Evolutionary conservation across 2,113 vertebrate genomes (phyloP), one percentile per base, ranked within the genome.

Genomic region (Rhinolophus ferrumequinum): DNA sequence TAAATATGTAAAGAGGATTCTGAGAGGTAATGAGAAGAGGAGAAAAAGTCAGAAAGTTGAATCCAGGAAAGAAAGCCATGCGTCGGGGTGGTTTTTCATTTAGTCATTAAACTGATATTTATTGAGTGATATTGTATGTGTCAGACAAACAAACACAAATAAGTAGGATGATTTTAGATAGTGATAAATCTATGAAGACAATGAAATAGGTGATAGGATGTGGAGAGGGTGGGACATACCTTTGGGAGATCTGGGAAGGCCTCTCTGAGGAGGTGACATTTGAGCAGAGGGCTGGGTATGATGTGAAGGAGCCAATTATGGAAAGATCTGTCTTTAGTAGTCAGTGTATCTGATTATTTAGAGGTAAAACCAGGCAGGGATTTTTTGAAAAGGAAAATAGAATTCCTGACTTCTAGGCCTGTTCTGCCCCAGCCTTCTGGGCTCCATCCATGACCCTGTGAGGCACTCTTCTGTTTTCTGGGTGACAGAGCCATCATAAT

Each of bases 81-180:
- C 9, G 0, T n/a, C 67, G 41, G 28, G 60, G n/a, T 77, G 50
- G 41, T 47, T 93, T 93, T 72, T 38, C 81, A 69, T 76, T 60
- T 79, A 80, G 73, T 96, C 62, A 60, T 86, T 75, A 69, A 72
- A 73, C 18, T 81, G n/a, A 3, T 85, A 85, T 88, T 88, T 93
- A 67, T 22, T 41, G 12, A n/a, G 50, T 81, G 54, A 12, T 77
- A 35, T 5, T 92, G 38, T 38, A 3, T 44, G 16, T 60, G 52
- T 89, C 38, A 62, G 60, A 75, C 19, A 75, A 62, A 70, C 33
- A 38, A 38, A 76, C 16, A 21, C 11, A n/a, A 21, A 81, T 4
- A 58, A 72, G 12, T 19, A 41, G 44, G 85, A 38, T 83, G 90
- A 83, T 60, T 87, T 93, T 30, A 73, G 82, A 38, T 22, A 33